Base-by-base conservation (phyloP, 2,888 invertebrate genomes). In the Notodonta dromedarius region DNA sequence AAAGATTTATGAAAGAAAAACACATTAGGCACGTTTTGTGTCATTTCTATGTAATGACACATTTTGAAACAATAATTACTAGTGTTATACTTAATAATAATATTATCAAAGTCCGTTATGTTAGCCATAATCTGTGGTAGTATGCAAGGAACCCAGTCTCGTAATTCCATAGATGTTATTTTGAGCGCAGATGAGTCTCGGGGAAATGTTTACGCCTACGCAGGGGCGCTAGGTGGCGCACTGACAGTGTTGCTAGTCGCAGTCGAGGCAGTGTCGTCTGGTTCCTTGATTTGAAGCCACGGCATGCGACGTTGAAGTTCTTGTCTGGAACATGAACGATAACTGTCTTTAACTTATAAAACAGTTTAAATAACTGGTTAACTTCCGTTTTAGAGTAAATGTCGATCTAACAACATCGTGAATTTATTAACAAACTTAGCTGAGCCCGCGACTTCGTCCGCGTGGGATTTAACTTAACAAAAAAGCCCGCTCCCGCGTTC, bases 231-330 rank as follows among this genome's bases (percentile, higher is more conserved):
- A 4, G 91, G 78, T 4, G 84, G 76, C 16, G 88, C 82, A 60
- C 85, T 86, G 32, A 90, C 85, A 2, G 94, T 91, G 71, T 92
- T 91, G 67, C 86, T 91, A 2, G 95, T 95, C 6, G 91, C 87
- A 0, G 93, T 94, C 11, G 96, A 95, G n/a, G 91, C 88, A 0
- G 94, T 90, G 69, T 96, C 96, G 48, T 90, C 89, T 0, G 94
- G 94, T 78, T 96, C 96, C 70, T 95, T 94, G 59, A 96, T 96
- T 66, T 96, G 96, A 65, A 96, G 88, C 96, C 96, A 98, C 9
- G 97, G 97, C 84, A 97, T 95, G 58, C 96, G 95, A 66, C 96
- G 96, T 80, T 97, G 96, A 62, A 98, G 91, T 86, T 98, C 97
- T 87, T 96, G 92, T 75, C 96, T 96, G 82, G 13, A 80, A 74